phyloP scores from a whole-genome alignment of 2,113 vertebrate genomes.

The Nothobranchius kuhntae region DNA sequence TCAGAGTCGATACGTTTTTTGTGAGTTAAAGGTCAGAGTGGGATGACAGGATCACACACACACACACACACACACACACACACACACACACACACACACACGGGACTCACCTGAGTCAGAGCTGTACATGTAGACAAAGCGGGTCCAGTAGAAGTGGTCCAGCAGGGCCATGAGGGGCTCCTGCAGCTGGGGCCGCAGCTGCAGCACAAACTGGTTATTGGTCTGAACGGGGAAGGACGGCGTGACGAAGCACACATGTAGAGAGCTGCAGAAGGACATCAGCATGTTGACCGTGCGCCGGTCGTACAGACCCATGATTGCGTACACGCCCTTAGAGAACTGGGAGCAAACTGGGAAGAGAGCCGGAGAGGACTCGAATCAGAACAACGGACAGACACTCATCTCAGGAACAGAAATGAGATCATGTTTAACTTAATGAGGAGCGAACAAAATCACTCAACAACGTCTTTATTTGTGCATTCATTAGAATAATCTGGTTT shows the following conservation, averaged over 20 bases:
- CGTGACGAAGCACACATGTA: conserved; percentile 96
- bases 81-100: not conserved
- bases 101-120: conserved; percentile 85
- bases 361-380: not conserved
- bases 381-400: too few species aligned
- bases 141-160: conserved; percentile 91
- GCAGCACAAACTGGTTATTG: conserved; percentile 97
- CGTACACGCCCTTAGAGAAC: conserved; percentile 97
- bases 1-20: conserved; percentile 31
- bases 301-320: conserved; percentile 97
- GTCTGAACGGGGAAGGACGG: conserved; percentile 93
- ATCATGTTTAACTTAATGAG: too few species aligned
- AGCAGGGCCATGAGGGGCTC: conserved; percentile 93
- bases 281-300: conserved; percentile 96
- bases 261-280: conserved; percentile 94
- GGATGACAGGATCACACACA: not conserved
- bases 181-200: conserved; percentile 92
- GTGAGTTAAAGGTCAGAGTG: not conserved
- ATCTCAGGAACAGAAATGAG: too few species aligned
- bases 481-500: too few species aligned
- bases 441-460: too few species aligned
- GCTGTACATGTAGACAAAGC: conserved; percentile 97
- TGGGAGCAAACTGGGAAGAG: conserved; percentile 90
- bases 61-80: conserved; percentile 5
- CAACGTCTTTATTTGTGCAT: too few species aligned